A percentile compares a stretch with the other conserved stretches of the same genome.
Evolutionary conservation across 2,888 invertebrate genomes (phyloP).

Genomic region (Camponotus fellah): DNA sequence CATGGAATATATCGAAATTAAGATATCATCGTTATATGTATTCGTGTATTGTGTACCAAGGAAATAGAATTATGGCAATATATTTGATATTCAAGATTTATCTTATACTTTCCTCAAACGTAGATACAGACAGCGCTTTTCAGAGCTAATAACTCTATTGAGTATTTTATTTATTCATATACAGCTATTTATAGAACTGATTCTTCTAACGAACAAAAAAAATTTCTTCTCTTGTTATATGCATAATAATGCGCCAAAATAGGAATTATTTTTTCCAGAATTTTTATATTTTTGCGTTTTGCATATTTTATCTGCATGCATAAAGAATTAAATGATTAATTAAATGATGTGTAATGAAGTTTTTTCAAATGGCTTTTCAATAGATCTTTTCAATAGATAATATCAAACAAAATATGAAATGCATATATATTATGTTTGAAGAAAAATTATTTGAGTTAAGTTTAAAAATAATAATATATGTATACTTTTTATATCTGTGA

Average conservation of each 20-base stretch:
- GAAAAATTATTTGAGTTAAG: too few species aligned
- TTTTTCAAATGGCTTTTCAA: not conserved
- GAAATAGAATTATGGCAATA: not conserved
- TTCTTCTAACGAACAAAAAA: constrained; percentile 31
- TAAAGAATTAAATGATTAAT: not conserved
- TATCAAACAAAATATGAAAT: not conserved
- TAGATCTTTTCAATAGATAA: not conserved
- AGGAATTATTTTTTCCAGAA: not conserved
- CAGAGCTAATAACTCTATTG: constrained; percentile 24
- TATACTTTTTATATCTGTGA: not conserved
- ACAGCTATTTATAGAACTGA: not conserved
- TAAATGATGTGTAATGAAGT: not conserved
- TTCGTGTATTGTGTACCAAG: not conserved
- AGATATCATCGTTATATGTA: not conserved
- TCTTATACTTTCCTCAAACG: constrained; percentile 3
- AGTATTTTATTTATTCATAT: not conserved
- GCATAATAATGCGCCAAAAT: constrained; percentile 10
- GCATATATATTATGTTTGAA: too few species aligned
- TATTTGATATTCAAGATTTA: not conserved
- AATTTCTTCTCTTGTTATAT: constrained; percentile 19
- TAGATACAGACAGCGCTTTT: not conserved
- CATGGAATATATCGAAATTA: not conserved
- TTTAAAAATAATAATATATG: too few species aligned
- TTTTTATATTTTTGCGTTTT: not conserved
- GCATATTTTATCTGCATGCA: not conserved